Percentiles rank a stretch among this genome's conserved stretches.
These are phyloP conservation scores for Dreissena rostriformis DNA, from an alignment of 1,140 invertebrate species.

Conservation along the genomic window DNA sequence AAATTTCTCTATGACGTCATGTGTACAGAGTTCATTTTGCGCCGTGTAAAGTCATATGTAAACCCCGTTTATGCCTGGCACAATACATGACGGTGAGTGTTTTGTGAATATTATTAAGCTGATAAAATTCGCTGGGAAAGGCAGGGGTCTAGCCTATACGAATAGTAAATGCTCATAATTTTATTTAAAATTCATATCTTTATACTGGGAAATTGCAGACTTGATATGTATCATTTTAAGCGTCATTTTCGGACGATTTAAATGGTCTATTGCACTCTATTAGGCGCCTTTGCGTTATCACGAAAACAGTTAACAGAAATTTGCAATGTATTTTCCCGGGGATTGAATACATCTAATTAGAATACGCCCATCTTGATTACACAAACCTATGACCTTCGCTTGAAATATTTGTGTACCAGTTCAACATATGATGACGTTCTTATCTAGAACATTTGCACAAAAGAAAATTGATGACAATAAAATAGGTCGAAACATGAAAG, in stretches of 20 bases:
- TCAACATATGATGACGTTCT: background rate
- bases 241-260: conserved; percentile 41
- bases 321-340: background rate
- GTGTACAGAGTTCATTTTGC: conserved; percentile 73
- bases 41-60: conserved; percentile 73
- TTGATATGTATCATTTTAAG: conserved; percentile 44
- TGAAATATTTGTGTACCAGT: conserved; percentile 21
- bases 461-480: too few relatives aligned
- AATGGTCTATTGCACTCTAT: conserved; percentile 67
- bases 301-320: background rate
- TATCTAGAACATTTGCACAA: too few relatives aligned
- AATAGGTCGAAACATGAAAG: too few relatives aligned
- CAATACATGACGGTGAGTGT: conserved; percentile 84
- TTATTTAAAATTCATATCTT: conserved; percentile 32
- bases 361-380: conserved; percentile 22
- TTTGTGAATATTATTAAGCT: conserved; percentile 84
- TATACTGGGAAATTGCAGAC: conserved; percentile 64
- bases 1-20: conserved; percentile 59
- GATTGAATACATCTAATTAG: conserved; percentile 1
- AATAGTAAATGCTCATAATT: conserved; percentile 52
- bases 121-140: conserved; percentile 83
- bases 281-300: conserved; percentile 6
- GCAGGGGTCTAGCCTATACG: conserved; percentile 67
- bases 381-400: conserved; percentile 38
- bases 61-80: conserved; percentile 82